Conservation (phyloP, 2,888 invertebrate species). For the Drosophila kanekoi region DNA sequence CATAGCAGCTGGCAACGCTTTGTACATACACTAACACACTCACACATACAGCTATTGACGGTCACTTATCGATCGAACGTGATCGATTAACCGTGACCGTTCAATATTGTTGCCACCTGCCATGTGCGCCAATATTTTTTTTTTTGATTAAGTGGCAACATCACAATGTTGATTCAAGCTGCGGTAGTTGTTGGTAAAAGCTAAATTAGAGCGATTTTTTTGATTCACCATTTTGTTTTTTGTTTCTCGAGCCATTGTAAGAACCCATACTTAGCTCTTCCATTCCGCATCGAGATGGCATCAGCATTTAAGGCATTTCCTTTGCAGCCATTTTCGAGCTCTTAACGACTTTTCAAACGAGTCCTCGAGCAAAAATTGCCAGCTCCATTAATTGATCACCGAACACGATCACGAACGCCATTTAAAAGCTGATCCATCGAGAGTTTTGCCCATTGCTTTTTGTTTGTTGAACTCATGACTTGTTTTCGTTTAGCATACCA, state of each 20-base stretch:
- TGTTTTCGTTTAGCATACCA: neutral
- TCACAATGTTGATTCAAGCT: slow-evolving; percentile 84
- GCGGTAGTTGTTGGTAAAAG: slow-evolving; percentile 84
- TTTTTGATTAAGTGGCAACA: slow-evolving; percentile 72
- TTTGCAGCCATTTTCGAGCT: neutral
- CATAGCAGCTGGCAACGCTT: slow-evolving; percentile 44
- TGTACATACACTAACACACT: slow-evolving; percentile 2
- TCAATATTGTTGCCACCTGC: slow-evolving; percentile 32
- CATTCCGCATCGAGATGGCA: neutral
- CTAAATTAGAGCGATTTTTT: slow-evolving; percentile 83
- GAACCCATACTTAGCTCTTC: neutral
- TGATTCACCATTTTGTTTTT: slow-evolving; percentile 23
- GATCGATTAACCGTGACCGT: slow-evolving; percentile 16
- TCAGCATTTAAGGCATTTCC: slow-evolving; percentile 3
- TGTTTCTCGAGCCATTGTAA: neutral
- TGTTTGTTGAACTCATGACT: neutral
- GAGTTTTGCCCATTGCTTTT: neutral
- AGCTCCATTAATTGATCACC: too few species aligned
- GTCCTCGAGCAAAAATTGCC: too few species aligned
- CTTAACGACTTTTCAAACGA: neutral
- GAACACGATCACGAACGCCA: neutral
- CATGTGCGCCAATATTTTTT: slow-evolving; percentile 24
- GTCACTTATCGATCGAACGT: slow-evolving; percentile 23
- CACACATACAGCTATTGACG: neutral
- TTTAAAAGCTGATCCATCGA: slow-evolving; percentile 4